Evolutionary conservation across 2,113 vertebrate genomes (phyloP), one percentile per base, ranked within the genome.

Genomic region (Galemys pyrenaicus): DNA sequence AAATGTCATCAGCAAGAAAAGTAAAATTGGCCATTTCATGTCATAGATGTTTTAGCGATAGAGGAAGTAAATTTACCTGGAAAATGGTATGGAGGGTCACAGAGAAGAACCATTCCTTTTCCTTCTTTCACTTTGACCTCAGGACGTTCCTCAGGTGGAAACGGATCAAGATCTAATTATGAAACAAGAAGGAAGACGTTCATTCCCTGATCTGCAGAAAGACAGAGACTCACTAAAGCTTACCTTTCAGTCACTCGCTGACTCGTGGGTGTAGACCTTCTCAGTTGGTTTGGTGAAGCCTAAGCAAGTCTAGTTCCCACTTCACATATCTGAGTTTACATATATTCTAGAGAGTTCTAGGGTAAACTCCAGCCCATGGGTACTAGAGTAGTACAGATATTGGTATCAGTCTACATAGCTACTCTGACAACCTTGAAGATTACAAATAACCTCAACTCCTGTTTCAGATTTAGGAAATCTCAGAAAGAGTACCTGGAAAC

Each of bases 51-150:
- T 15, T 37, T 0, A 30, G n/a, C 35, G 74, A 79, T 1, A 46
- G 49, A 92, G 37, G 24, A 56, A 24, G 2, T 30, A 10, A 22
- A 8, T 9, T 97, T 98, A 99, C 99, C 99, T 99, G 99, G 99
- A 83, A 98, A 99, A 96, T 99, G 99, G 74, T 98, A 98, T 3
- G 99, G 99, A 10, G 99, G 98, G 1, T 98, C 99, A 79, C 99
- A 99, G 67, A 99, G 98, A 94, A 99, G 98, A 56, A 99, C 99
- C 12, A 98, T 99, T 46, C 99, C 99, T 92, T 99, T 99, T 28
- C 99, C 99, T 97, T 99, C 99, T 91, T 98, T 99, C 9, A 99
- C 98, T 78, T 97, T 97, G 92, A 99, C 99, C 2, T 99, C 98
- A 26, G 98, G 98, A 60, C 99, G 98, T 58, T 99, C 99, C 79